Evolutionary conservation across 2,113 vertebrate genomes (phyloP).

Genomic region (Scolopax mira): DNA sequence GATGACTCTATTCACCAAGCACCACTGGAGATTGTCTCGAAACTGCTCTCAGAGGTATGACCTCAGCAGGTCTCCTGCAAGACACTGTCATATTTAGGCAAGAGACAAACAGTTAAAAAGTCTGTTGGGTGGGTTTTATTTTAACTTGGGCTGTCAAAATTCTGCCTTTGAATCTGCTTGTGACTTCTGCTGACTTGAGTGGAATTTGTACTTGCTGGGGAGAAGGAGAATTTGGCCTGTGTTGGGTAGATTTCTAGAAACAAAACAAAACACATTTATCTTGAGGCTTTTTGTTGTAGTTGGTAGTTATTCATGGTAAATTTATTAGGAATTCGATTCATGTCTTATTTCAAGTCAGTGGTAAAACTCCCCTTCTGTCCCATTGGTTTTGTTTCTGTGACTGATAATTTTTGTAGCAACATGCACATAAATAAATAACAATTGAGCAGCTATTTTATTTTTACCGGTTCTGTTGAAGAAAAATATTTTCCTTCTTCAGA

Average conservation of each 20-base stretch:
- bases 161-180: not conserved
- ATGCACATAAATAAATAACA: not conserved
- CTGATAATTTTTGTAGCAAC: not conserved
- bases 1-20: slow-evolving; percentile 98
- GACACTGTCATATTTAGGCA: fast-evolving
- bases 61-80: not conserved
- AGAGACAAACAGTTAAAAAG: not conserved
- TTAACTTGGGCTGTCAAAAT: not conserved
- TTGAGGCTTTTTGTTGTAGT: not conserved
- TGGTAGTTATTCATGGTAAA: not conserved
- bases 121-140: slow-evolving; percentile 1
- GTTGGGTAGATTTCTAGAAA: not conserved
- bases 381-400: not conserved
- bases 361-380: not conserved
- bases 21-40: slow-evolving; percentile 97
- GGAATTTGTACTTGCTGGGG: slow-evolving; percentile 22
- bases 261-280: not conserved
- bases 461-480: not conserved
- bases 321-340: not conserved
- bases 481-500: not conserved
- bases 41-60: slow-evolving; percentile 92
- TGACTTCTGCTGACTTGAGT: not conserved
- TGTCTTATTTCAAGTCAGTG: not conserved
- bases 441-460: not conserved
- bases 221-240: not conserved